Conservation (phyloP, 2,797 vertebrate genomes). For the Acropternis orthonyx region DNA sequence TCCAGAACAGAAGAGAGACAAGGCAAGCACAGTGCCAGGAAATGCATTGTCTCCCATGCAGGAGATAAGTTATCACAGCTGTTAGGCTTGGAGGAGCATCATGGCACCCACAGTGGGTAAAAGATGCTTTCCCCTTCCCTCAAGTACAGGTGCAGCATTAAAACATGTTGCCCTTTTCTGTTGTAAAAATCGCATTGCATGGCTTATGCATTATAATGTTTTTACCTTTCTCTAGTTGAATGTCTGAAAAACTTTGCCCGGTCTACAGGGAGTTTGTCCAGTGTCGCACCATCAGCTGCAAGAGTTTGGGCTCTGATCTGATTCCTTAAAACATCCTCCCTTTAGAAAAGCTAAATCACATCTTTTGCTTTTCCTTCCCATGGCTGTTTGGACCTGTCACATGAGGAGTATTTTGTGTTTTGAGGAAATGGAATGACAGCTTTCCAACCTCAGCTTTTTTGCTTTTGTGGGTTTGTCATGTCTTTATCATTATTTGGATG, state of each 20-base stretch:
- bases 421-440: background rate
- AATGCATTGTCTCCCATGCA: background rate
- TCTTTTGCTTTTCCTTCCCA: background rate
- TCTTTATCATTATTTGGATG: background rate
- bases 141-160: background rate
- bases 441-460: constrained; percentile 34
- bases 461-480: constrained; percentile 6
- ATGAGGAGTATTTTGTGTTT: background rate
- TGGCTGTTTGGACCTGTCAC: background rate
- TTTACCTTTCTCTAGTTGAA: background rate
- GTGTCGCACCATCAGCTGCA: background rate
- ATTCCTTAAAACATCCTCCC: background rate
- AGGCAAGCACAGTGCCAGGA: background rate
- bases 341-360: background rate
- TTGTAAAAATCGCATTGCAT: background rate
- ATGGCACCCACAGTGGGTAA: background rate
- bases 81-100: background rate
- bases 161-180: background rate
- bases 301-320: background rate
- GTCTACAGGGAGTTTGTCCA: background rate
- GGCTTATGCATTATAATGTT: fast-evolving
- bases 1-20: background rate
- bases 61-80: background rate
- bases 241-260: background rate
- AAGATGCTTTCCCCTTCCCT: background rate